These are phyloP conservation scores for Nemoura dubitans DNA, from an alignment of 2,888 invertebrate species.

Conservation along the genomic window DNA sequence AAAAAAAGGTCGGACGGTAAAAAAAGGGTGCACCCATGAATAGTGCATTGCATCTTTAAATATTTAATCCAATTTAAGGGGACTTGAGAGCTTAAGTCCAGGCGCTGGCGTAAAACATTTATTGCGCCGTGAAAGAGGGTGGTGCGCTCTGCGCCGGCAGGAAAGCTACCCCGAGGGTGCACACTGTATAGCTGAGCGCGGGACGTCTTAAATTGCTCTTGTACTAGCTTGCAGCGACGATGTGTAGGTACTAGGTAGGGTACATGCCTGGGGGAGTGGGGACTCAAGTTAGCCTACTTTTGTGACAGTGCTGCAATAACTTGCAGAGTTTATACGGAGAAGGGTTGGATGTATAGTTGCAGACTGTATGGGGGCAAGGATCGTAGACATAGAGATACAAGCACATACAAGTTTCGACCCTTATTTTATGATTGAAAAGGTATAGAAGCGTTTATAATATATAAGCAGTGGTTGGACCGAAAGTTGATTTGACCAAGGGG, in stretches of 20 bases:
- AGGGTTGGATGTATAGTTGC: neutral
- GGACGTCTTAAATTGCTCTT: neutral
- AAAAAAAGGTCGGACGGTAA: neutral
- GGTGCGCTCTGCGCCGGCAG: neutral
- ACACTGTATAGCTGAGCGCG: too few relatives aligned
- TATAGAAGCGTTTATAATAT: too few relatives aligned
- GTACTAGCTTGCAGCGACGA: neutral
- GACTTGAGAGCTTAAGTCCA: neutral
- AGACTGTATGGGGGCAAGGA: too few relatives aligned
- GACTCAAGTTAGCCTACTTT: neutral
- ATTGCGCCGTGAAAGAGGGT: neutral
- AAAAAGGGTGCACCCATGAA: neutral
- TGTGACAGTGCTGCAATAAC: neutral
- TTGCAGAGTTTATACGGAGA: neutral
- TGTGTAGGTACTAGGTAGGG: neutral
- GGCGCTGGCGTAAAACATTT: neutral
- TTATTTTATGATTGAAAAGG: too few relatives aligned
- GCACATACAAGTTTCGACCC: too few relatives aligned
- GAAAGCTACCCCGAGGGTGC: neutral
- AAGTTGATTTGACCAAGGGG: too few relatives aligned
- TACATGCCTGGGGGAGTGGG: neutral
- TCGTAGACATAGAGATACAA: too few relatives aligned
- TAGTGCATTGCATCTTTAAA: neutral
- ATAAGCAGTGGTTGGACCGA: too few relatives aligned
- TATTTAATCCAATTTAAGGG: neutral